Conservation (phyloP, 1,140 invertebrate genomes). For the Eriosoma lanigerum region DNA sequence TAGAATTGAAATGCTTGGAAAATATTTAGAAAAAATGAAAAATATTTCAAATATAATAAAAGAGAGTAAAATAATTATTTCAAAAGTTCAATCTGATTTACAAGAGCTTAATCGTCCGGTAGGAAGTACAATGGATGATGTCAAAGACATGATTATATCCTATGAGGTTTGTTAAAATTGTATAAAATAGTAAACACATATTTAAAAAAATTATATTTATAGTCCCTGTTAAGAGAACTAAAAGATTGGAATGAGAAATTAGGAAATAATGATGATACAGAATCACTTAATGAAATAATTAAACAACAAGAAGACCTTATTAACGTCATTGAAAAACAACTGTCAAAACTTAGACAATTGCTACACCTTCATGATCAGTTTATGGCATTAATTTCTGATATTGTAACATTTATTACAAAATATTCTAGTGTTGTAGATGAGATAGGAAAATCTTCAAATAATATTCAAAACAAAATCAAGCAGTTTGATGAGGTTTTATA, state of each 20-base stretch:
- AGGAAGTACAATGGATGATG: constrained; percentile 80
- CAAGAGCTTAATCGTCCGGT: constrained; percentile 81
- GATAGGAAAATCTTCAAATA: constrained; percentile 77
- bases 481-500: constrained; percentile 73
- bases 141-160: constrained; percentile 72
- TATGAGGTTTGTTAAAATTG: constrained; percentile 66
- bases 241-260: constrained; percentile 79
- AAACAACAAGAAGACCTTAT: constrained; percentile 83
- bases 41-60: constrained; percentile 75
- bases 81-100: constrained; percentile 78
- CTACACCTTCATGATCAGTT: constrained; percentile 83
- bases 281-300: constrained; percentile 74
- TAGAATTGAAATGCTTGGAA: constrained; percentile 69
- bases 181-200: neutral
- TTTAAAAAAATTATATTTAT: constrained; percentile 19
- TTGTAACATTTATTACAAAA: constrained; percentile 81
- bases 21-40: constrained; percentile 76
- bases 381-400: constrained; percentile 79
- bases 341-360: constrained; percentile 74
- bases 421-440: constrained; percentile 83
- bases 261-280: constrained; percentile 70
- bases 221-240: constrained; percentile 73
- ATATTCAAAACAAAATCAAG: constrained; percentile 83
- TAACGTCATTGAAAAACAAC: constrained; percentile 76
- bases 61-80: constrained; percentile 77